These are phyloP conservation scores for Meta bourneti DNA, from an alignment of 2,888 invertebrate genomes.

Conservation along the genomic window DNA sequence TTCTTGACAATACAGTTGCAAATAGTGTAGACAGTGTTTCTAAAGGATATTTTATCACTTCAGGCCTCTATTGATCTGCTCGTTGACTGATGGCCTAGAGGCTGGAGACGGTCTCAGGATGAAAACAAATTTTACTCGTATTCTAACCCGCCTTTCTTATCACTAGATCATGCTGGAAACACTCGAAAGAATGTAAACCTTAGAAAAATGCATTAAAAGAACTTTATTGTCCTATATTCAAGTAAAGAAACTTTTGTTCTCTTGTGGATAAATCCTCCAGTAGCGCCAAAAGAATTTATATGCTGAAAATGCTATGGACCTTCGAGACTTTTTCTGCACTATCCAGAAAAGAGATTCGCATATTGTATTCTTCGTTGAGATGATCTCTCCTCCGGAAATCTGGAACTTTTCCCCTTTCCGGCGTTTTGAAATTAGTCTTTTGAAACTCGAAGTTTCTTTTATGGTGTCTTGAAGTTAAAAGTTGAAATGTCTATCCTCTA, in stretches of 20 bases:
- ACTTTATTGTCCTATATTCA: not conserved
- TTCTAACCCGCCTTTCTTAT: too few species aligned
- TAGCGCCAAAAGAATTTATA: not conserved
- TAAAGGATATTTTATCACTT: too few species aligned
- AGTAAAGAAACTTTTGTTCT: not conserved
- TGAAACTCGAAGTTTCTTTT: not conserved
- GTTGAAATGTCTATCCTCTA: not conserved
- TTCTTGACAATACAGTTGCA: too few species aligned
- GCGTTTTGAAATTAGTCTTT: not conserved
- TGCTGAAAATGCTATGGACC: not conserved
- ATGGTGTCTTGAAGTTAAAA: not conserved
- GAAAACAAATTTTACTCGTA: too few species aligned
- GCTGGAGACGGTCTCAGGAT: too few species aligned
- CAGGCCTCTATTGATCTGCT: too few species aligned
- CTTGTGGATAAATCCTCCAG: not conserved
- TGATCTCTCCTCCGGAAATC: not conserved
- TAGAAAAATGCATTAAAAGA: not conserved
- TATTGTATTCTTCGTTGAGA: not conserved
- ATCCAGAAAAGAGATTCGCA: not conserved
- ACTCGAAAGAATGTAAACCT: not conserved
- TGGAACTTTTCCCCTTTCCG: not conserved
- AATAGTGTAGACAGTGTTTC: too few species aligned
- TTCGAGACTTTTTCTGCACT: not conserved
- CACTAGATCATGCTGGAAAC: not conserved
- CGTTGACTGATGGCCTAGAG: too few species aligned